Conservation (phyloP, 2,888 invertebrate genomes). For the Lapara coniferarum region DNA sequence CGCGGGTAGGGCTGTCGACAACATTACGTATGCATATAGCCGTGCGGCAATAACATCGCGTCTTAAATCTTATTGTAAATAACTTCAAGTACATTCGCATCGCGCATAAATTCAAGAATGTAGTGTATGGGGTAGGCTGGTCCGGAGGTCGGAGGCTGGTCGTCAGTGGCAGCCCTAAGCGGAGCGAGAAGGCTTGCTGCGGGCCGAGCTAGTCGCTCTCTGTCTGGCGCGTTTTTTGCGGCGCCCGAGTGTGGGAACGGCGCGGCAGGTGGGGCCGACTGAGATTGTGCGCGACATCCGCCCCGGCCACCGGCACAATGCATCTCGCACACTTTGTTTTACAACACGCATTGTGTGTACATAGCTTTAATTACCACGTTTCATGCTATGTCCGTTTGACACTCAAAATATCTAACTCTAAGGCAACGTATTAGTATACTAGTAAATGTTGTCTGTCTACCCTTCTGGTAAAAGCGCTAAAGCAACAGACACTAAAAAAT, state of each 20-base stretch:
- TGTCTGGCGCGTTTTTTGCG: slow-evolving; percentile 79
- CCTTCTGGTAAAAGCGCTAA: not conserved
- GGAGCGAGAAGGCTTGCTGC: slow-evolving; percentile 67
- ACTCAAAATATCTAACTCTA: no score
- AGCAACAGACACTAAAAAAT: no score
- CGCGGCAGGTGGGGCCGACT: slow-evolving; percentile 81
- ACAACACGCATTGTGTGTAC: slow-evolving; percentile 63
- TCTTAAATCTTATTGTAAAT: not conserved
- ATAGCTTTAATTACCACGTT: slow-evolving; percentile 15
- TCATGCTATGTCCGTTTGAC: slow-evolving; percentile 43
- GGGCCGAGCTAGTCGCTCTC: slow-evolving; percentile 55
- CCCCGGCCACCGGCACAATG: slow-evolving; percentile 68
- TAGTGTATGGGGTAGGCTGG: slow-evolving; percentile 65
- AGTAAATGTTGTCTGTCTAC: not conserved
- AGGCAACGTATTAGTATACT: no score
- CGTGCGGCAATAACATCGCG: no score
- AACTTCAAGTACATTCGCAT: slow-evolving; percentile 34
- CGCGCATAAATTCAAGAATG: slow-evolving; percentile 70
- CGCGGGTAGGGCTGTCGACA: slow-evolving; percentile 66
- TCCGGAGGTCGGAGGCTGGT: slow-evolving; percentile 57
- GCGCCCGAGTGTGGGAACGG: slow-evolving; percentile 83
- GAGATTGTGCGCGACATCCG: slow-evolving; percentile 84
- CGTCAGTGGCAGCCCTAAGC: slow-evolving; percentile 66
- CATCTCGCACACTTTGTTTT: slow-evolving; percentile 76
- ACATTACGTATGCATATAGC: not conserved